Evolutionary conservation across 2,113 vertebrate genomes (phyloP).

Genomic region (Polypterus senegalus): DNA sequence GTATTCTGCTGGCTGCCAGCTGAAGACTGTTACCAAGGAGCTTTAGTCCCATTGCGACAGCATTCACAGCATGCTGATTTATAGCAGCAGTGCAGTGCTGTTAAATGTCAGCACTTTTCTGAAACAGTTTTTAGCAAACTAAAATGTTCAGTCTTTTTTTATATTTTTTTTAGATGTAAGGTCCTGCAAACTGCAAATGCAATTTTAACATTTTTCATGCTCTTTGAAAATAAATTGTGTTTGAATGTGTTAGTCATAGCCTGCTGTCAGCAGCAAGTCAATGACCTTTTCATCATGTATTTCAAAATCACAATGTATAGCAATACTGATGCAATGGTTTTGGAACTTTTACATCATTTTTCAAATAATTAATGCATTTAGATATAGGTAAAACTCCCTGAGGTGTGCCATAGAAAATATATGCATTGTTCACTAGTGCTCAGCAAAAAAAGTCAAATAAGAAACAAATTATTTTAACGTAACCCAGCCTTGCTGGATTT

Average conservation of each 20-base stretch:
- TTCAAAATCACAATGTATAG: too few species aligned
- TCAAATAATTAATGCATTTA: too few species aligned
- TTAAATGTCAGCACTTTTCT: conserved; percentile 69
- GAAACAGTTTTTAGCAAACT: conserved; percentile 65
- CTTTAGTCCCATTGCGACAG: conserved; percentile 50
- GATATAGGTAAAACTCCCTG: too few species aligned
- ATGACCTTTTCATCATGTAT: too few species aligned
- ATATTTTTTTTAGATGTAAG: background rate
- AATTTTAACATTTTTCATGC: background rate
- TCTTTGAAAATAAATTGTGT: background rate
- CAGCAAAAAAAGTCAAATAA: too few species aligned
- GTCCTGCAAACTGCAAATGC: background rate
- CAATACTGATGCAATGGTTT: too few species aligned
- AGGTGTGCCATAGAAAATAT: too few species aligned
- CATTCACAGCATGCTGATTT: conserved; percentile 62
- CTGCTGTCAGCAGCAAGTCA: background rate
- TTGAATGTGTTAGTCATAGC: background rate
- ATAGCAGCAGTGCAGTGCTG: conserved; percentile 60
- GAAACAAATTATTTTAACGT: too few species aligned
- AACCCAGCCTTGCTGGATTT: too few species aligned
- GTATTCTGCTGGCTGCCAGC: conserved; percentile 61
- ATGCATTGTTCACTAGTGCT: too few species aligned
- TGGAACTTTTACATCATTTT: too few species aligned
- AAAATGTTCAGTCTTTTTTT: conserved; percentile 63
- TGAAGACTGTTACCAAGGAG: conserved; percentile 60